Evolutionary conservation across 1,140 invertebrate species (phyloP), one percentile per base, ranked within the genome.

Genomic region (Aphaenogaster floridana): DNA sequence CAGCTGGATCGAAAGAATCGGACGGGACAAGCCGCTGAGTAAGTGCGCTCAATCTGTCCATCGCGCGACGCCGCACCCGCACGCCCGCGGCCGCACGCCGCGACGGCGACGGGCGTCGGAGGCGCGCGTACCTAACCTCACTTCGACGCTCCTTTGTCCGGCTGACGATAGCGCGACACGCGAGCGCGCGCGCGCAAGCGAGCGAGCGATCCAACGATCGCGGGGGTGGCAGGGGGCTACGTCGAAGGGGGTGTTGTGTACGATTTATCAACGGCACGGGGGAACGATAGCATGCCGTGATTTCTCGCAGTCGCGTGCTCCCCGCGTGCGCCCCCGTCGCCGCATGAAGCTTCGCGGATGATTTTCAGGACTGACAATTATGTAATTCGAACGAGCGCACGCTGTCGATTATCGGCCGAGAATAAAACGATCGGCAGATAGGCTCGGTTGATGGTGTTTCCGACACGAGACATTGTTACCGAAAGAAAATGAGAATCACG

Each of bases 1-100:
- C 83, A 95, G 92, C 90, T 95, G 95, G 95, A 95, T 95, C 69
- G 95, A 95, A 90, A 93, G 92, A 91, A 95, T 95, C 68, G 95
- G 95, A 88, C 92, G 95, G 21, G 95, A 95, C 86, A 95, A 95
- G 86, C 95, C 95, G 52, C 79, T 95, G 61, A 95, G 95, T 95
- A 92, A 95, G 95, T 94, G 89, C 66, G 86, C 66, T 86, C 77
- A 86, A 90, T 90, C 77, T 80, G 64, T 57, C 79, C 50, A 88
- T 64, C 42, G 64, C 42, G 64, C 81, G 81, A 79, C 52, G 59
- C 28, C 68, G 72, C 90, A 1, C 2, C 74, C 86, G 88, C 64
- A 79, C 74, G 88, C 64, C 57, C 34, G 80, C 61, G 17, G 84
- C 64, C 69, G 59, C 36, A n/a, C 28, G 52, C 45, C 34, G 59